These are phyloP conservation scores for Fistularia tabacaria DNA, from an alignment of 2,797 vertebrate species.

Conservation along the genomic window DNA sequence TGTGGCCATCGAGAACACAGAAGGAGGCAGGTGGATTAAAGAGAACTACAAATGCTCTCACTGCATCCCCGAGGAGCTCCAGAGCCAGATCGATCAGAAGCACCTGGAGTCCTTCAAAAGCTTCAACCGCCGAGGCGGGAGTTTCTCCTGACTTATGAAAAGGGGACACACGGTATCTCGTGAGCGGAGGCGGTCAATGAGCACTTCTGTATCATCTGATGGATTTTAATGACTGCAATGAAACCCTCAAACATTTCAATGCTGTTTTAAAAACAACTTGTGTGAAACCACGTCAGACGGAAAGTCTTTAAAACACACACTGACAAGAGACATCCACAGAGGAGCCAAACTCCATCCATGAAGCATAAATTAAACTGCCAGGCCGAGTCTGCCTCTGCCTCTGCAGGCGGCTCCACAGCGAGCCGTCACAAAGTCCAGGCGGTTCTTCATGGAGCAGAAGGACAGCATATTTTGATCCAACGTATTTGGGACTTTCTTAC, in stretches of 20 bases:
- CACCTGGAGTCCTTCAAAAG: slow-evolving; percentile 59
- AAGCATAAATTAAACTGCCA: background rate
- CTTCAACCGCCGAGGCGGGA: slow-evolving; percentile 29
- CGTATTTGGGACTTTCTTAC: too few relatives aligned
- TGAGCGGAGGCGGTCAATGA: too few relatives aligned
- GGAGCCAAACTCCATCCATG: background rate
- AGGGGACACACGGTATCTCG: too few relatives aligned
- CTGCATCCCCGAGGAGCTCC: slow-evolving; percentile 76
- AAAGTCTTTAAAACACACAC: background rate
- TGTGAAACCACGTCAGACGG: background rate
- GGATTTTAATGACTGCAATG: too few relatives aligned
- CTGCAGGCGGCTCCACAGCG: too few relatives aligned
- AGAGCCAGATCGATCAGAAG: slow-evolving; percentile 74
- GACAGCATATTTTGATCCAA: too few relatives aligned
- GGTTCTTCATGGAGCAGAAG: too few relatives aligned
- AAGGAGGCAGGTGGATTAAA: slow-evolving; percentile 83
- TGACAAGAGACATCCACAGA: background rate
- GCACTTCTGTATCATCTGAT: too few relatives aligned
- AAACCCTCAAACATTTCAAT: background rate
- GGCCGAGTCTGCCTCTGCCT: background rate
- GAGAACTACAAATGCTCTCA: slow-evolving; percentile 81
- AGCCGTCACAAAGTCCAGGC: too few relatives aligned
- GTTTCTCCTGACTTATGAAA: too few relatives aligned
- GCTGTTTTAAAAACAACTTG: background rate
- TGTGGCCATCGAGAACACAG: slow-evolving; percentile 84